Base-by-base conservation (phyloP, 1,140 invertebrate species). In the Ips typographus region DNA sequence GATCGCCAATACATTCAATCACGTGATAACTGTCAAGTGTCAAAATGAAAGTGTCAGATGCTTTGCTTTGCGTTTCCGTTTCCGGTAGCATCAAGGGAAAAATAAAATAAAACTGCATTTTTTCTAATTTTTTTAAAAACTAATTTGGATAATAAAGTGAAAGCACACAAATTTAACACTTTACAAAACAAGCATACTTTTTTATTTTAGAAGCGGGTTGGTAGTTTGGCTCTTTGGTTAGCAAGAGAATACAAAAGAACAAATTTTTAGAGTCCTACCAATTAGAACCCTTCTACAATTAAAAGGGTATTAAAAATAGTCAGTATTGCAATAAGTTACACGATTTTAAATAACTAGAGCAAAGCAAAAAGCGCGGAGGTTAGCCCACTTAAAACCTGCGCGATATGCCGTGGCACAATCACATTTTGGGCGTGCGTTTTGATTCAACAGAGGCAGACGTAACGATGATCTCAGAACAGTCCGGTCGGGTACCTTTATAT, bases 361-460 rank as follows among this genome's bases (percentile, higher is more conserved):
- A 22, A 22, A 22, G 22, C 22, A 22, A 22, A 49, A 49, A 49
- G 44, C 44, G 44, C 44, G 44, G 6, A 6, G 22, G 6, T 49
- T 49, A 49, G 44, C 6, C 44, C 22, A 59, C 2, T 36, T 49
- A 52, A 64, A 64, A 40, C 62, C 36, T 64, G 62, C 62, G 62
- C 62, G 38, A 5, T 4, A n/a, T 5, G 40, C 49, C 3, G 37
- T 55, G 64, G 41, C 51, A 56, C 41, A 59, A 3, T 40, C 65
- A 51, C 43, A 67, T 56, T 59, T 67, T 59, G 65, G 65, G 65
- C 57, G 65, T 56, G 65, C 56, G 67, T 69, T 63, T 57, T 47
- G 57, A 44, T 51, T 40, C 59, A 41, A 3, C 42, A 55, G 44
- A 6, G 44, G 44, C 44, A 49, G 22, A 49, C 44, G 44, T 49